Conservation (phyloP, 2,113 vertebrate species). For the Mesitornis unicolor region DNA sequence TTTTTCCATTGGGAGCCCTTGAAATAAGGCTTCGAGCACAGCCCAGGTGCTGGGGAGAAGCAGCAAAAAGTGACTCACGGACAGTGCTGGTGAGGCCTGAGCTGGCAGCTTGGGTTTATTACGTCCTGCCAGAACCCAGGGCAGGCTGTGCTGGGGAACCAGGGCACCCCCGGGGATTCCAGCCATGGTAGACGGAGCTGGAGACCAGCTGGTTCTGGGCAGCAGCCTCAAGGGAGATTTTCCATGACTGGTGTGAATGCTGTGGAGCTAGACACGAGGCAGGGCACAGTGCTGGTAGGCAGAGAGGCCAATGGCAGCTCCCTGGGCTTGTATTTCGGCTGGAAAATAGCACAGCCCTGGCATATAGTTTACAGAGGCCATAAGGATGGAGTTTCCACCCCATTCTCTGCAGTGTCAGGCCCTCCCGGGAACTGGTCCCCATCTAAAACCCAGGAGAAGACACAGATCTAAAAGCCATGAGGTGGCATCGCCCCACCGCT, state of each 20-base stretch:
- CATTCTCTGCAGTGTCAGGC: neutral
- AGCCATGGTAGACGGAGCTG: neutral
- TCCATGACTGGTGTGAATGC: accelerated
- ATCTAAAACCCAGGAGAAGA: neutral
- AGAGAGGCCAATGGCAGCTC: neutral
- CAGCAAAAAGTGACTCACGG: neutral
- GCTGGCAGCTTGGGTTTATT: accelerated
- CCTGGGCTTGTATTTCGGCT: neutral
- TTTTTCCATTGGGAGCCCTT: accelerated
- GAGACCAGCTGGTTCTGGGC: neutral
- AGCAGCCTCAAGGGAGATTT: neutral
- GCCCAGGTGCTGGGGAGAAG: neutral
- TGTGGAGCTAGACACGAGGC: accelerated
- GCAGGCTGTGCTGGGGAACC: accelerated
- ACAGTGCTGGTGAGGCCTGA: accelerated
- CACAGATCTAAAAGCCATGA: accelerated
- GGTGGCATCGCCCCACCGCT: neutral
- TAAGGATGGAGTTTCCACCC: neutral
- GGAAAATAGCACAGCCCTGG: neutral
- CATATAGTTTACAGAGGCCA: neutral
- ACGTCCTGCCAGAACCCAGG: accelerated
- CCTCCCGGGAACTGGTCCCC: neutral
- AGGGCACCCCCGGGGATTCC: accelerated
- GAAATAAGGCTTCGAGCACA: neutral
- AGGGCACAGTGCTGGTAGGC: neutral